Evolutionary conservation across 2,888 invertebrate species (phyloP).

Genomic region (Clivina fossor): DNA sequence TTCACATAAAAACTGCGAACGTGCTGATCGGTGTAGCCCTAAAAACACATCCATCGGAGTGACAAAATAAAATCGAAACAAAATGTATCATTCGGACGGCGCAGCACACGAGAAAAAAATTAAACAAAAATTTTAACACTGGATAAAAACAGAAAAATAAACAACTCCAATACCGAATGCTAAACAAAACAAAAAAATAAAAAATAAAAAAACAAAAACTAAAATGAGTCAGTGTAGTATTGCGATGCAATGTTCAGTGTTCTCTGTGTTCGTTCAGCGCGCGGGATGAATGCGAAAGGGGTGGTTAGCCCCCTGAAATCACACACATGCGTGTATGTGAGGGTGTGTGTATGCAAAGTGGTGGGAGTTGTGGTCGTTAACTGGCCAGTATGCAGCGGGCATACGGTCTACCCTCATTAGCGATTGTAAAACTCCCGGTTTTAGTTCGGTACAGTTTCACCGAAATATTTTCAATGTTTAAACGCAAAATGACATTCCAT

Average conservation of each 20-base stretch:
- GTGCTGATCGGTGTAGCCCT: too few relatives aligned
- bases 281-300: too few relatives aligned
- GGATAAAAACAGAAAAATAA: slow-evolving; percentile 1
- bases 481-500: too few relatives aligned
- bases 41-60: slow-evolving; percentile 18
- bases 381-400: slow-evolving; percentile 52
- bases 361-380: slow-evolving; percentile 53
- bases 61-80: slow-evolving; percentile 32
- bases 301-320: too few relatives aligned
- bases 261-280: too few relatives aligned
- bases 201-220: slow-evolving; percentile 1
- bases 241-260: slow-evolving; percentile 13
- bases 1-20: too few relatives aligned
- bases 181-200: neutral
- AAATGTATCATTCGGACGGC: slow-evolving; percentile 17
- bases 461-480: slow-evolving; percentile 24
- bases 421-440: slow-evolving; percentile 53
- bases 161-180: neutral
- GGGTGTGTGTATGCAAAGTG: slow-evolving; percentile 22
- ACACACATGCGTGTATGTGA: too few relatives aligned
- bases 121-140: too few relatives aligned
- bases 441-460: slow-evolving; percentile 49
- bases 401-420: slow-evolving; percentile 51
- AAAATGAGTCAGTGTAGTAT: slow-evolving; percentile 12
- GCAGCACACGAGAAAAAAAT: too few relatives aligned